Conservation (phyloP, 1,140 invertebrate species). For the Anastatus disparis region DNA sequence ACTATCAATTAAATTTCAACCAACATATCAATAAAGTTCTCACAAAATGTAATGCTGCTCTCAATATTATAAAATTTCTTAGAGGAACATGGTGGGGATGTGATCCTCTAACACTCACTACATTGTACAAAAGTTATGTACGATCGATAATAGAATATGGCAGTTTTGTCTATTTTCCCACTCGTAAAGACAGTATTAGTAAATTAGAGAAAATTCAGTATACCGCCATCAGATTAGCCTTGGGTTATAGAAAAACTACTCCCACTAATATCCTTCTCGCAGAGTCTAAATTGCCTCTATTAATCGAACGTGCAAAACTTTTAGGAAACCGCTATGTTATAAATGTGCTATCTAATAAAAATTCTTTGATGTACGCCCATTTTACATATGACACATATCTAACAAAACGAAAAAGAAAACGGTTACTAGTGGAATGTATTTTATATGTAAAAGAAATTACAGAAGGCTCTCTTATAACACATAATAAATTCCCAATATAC, state of each 20-base stretch:
- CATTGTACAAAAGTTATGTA: not conserved
- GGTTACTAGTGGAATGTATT: too few species aligned
- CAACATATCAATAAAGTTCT: not conserved
- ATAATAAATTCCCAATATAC: too few species aligned
- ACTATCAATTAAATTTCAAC: not conserved
- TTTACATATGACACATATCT: too few species aligned
- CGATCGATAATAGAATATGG: slow-evolving; percentile 7
- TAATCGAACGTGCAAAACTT: not conserved
- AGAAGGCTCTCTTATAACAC: too few species aligned
- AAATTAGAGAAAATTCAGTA: slow-evolving; percentile 19
- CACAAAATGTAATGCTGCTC: not conserved
- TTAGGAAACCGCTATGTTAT: too few species aligned
- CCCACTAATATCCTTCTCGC: slow-evolving; percentile 15
- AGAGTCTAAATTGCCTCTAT: not conserved
- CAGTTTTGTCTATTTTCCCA: slow-evolving; percentile 8
- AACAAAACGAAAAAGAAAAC: too few species aligned
- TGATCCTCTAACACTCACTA: not conserved
- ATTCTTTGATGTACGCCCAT: too few species aligned
- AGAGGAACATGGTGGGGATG: slow-evolving; percentile 26
- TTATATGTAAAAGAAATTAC: too few species aligned
- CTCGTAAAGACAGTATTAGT: not conserved
- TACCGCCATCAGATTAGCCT: not conserved
- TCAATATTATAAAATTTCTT: slow-evolving; percentile 23
- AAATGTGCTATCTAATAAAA: too few species aligned
- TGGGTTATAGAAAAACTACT: slow-evolving; percentile 10